Evolutionary conservation across 2,888 invertebrate species (phyloP), one percentile per base, ranked within the genome.

Genomic region (Meliscaeva auricollis): DNA sequence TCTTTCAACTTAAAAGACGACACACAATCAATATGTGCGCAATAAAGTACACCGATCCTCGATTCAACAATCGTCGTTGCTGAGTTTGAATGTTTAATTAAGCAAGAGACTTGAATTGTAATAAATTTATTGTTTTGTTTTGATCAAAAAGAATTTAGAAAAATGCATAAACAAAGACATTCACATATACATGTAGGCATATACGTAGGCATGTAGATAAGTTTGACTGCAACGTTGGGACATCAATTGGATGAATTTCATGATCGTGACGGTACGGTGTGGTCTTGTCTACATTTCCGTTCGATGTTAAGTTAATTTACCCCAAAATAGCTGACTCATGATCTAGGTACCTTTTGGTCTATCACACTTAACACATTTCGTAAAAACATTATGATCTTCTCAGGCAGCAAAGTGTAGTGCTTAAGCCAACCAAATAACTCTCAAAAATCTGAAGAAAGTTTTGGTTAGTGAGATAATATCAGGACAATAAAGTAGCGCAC

Each of bases 31-130:
- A 46, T 54, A 64, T 80, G n/a, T n/a, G 62, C 73, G n/a, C 73
- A 15, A 13, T 68, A 66, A 44, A 50, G 78, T 70, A 73, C 75
- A 80, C 38, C 48, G 83, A 66, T 64, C 52, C 58, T 60, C 74
- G 58, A 46, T 64, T 60, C 64, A 46, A 46, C 70, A 79, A 60
- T 60, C 52, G 1, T 38, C 17, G 35, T 58, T 58, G 46, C 6
- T 75, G 46, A 70, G 79, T 26, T 79, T 84, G 83, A 84, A 84
- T 84, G 38, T 64, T 58, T 70, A 84, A 84, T 83, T 72, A 72
- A 52, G 15, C 22, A 3, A n/a, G 50, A 58, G 75, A 75, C 3
- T 20, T 84, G 79, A 75, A 84, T 84, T 66, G 50, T 66, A 58
- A 22, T 79, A 79, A 38, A 75, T 46, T 80, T 64, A 70, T 17